These are phyloP conservation scores for Rhodophaea formosa DNA, from an alignment of 2,888 invertebrate species.

Conservation along the genomic window DNA sequence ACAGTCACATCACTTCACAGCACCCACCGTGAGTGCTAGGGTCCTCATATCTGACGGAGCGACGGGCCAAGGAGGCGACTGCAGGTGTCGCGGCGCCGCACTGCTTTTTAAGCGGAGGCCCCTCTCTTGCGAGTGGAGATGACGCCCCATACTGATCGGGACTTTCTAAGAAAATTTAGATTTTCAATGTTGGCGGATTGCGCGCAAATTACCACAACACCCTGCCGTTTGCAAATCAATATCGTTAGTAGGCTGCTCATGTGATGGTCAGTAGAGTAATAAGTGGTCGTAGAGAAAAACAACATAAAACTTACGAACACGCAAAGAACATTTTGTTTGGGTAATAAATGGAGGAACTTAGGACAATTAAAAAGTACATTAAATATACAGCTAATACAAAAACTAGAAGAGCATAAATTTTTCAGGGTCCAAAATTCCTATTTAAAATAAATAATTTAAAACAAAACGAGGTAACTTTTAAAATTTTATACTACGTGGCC, in stretches of 20 bases:
- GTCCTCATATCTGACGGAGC: conserved; percentile 58
- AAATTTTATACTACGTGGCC: no score
- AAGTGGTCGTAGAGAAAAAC: no score
- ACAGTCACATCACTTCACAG: conserved; percentile 18
- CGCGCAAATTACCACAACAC: neutral
- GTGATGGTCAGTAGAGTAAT: no score
- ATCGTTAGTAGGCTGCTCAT: neutral
- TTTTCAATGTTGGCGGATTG: neutral
- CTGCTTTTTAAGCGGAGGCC: conserved; percentile 59
- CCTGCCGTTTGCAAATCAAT: neutral
- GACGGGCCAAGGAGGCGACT: conserved; percentile 62
- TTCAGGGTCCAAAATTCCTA: no score
- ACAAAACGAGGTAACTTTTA: no score
- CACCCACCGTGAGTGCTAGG: conserved; percentile 70
- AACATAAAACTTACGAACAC: no score
- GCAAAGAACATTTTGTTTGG: no score
- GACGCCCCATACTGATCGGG: neutral
- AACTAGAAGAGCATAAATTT: no score
- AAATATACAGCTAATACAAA: no score
- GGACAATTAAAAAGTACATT: no score
- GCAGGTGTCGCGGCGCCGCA: conserved; percentile 38
- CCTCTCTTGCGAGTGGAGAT: conserved; percentile 50
- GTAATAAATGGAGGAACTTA: no score
- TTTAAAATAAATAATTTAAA: no score
- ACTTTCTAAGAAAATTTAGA: conserved; percentile 10